A percentile compares a stretch with the other conserved stretches of the same genome.
phyloP scores from a whole-genome alignment of 2,113 vertebrate species.

The Polypterus senegalus region DNA sequence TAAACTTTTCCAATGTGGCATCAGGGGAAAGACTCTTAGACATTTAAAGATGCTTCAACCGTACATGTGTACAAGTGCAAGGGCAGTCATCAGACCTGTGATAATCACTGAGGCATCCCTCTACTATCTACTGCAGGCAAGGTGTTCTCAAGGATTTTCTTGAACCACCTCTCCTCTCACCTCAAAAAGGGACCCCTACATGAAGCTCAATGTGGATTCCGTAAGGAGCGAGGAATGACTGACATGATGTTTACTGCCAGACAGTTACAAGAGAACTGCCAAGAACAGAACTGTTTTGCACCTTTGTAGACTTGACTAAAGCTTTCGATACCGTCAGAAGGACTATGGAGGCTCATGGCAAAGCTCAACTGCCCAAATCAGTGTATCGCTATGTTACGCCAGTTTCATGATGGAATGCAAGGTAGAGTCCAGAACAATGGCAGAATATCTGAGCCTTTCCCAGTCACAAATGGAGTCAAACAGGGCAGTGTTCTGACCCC shows the following conservation, averaged over 20 bases:
- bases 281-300: not conserved
- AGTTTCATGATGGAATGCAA: slow-evolving; percentile 11
- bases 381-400: not conserved
- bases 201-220: not conserved
- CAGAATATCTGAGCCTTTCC: not conserved
- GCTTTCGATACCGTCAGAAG: slow-evolving; percentile 6
- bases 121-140: slow-evolving; percentile 4
- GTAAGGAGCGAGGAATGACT: not conserved
- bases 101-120: slow-evolving; percentile 5
- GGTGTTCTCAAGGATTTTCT: slow-evolving; percentile 4
- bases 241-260: not conserved
- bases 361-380: slow-evolving; percentile 3
- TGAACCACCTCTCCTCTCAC: not conserved
- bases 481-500: slow-evolving; percentile 2
- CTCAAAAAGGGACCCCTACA: not conserved
- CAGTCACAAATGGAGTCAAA: slow-evolving; percentile 5
- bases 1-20: not conserved
- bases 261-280: not conserved
- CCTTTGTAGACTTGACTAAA: slow-evolving; percentile 1
- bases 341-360: slow-evolving; percentile 4
- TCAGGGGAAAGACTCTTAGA: not conserved
- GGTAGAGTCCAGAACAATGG: not conserved
- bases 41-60: slow-evolving; percentile 4
- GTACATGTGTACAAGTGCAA: slow-evolving; percentile 12
- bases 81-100: slow-evolving; percentile 6